phyloP scores from a whole-genome alignment of 37 sponge, comb jelly and placozoan genomes.

The Amphimedon queenslandica region DNA sequence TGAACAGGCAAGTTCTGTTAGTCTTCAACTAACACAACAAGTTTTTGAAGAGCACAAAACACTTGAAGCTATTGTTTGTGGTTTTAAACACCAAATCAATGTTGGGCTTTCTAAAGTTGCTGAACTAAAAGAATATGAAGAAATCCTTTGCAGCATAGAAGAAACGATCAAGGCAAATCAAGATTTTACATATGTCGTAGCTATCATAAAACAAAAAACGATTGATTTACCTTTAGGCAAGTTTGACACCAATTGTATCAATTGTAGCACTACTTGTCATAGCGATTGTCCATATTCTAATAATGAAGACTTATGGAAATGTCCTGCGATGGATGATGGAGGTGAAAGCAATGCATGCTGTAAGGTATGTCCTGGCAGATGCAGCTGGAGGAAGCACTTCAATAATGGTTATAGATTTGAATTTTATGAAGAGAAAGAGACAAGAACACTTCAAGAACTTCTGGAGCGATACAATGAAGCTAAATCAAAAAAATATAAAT shows the following conservation, averaged over 20 bases:
- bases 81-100: conserved; percentile 30
- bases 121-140: conserved; percentile 27
- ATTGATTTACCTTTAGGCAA: conserved; percentile 30
- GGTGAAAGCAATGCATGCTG: conserved; percentile 8
- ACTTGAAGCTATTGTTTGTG: conserved; percentile 23
- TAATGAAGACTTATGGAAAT: conserved; percentile 46
- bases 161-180: conserved; percentile 14
- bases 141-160: neutral
- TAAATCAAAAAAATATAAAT: conserved; percentile 1
- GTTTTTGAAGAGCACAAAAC: conserved; percentile 49
- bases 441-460: conserved; percentile 45
- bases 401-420: conserved; percentile 57
- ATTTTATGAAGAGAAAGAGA: conserved; percentile 33
- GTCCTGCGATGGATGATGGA: conserved; percentile 52
- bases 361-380: conserved; percentile 47
- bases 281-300: conserved; percentile 26
- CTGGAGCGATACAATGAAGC: conserved; percentile 38
- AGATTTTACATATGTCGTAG: conserved; percentile 30
- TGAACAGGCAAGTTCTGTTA: neutral
- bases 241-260: conserved; percentile 68
- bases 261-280: conserved; percentile 74
- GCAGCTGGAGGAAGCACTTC: conserved; percentile 52
- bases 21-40: conserved; percentile 48
- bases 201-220: conserved; percentile 13
- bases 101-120: conserved; percentile 20